phyloP scores from a whole-genome alignment of 2,113 vertebrate species.

The Centropus bengalensis region DNA sequence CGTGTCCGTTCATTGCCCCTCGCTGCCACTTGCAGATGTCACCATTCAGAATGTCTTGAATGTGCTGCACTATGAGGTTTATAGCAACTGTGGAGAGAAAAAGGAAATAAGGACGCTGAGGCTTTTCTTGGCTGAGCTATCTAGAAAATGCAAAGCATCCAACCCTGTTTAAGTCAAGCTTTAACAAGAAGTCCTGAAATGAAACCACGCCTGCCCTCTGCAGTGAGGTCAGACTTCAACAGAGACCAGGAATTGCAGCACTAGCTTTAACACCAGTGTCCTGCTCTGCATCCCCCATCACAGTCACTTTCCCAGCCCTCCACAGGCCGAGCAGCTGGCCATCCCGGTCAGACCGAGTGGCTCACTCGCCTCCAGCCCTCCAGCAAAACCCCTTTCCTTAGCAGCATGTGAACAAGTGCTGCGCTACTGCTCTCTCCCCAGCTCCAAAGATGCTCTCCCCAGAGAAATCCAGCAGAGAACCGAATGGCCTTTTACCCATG shows the following conservation, averaged over 20 bases:
- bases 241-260: neutral
- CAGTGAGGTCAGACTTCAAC: neutral
- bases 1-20: slow-evolving; percentile 75
- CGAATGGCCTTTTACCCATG: slow-evolving; percentile 85
- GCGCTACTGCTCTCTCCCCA: neutral
- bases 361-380: neutral
- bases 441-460: neutral
- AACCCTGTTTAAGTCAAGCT: neutral
- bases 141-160: neutral
- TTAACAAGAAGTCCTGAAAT: neutral
- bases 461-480: neutral
- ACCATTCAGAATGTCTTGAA: slow-evolving; percentile 93
- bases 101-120: fast-evolving
- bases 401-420: neutral
- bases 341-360: no score
- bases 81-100: slow-evolving; percentile 86
- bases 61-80: slow-evolving; percentile 98
- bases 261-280: neutral
- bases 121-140: neutral
- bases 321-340: neutral
- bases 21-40: slow-evolving; percentile 96
- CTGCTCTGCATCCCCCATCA: neutral
- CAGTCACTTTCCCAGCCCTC: neutral
- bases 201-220: neutral
- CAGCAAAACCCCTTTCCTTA: neutral